Evolutionary conservation across 2,888 invertebrate genomes (phyloP), one percentile per base, ranked within the genome.

Genomic region (Prosopocoilus inquinatus): DNA sequence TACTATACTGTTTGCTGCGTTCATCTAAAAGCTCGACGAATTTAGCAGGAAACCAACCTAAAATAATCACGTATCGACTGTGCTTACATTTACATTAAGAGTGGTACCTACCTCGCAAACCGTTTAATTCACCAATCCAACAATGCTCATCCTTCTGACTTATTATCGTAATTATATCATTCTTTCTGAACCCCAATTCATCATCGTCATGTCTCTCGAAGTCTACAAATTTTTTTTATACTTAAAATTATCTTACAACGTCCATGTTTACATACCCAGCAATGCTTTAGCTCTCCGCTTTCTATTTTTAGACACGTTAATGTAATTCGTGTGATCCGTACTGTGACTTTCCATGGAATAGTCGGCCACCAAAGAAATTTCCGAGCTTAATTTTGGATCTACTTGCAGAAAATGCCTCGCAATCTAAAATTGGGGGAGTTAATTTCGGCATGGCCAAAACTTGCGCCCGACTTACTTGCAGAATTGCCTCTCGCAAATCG

Each of bases 201-300:
- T 99, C 98, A 64, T 97, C 97, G 78, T 97, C 97, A 72, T 96
- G 91, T 61, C 97, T 83, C 78, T 98, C 97, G 81, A 99, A 99
- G 80, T 98, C 97, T 84, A 63, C 33, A 70, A 69, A 39, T 1
- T 36, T 36, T 36, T 5, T 9, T 36, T 3, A 12, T 9, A 1
- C 5, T 12, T 7, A 38, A 38, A 38, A 38, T 12, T 12, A 12
- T 5, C 9, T 11, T 2, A 38, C 7, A 1, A 4, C 4, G 9
- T 38, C 5, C 5, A 5, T 8, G 0, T 38, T 8, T 35, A 35
- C 36, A 66, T 74, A 84, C 84, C 85, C 67, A 97, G 81, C 59
- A 99, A 79, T 1, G 98, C 98, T 78, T 98, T 96, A 2, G 98
- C 98, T 63, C 98, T 82, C 61, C 96, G 82, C 66, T 90, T 89